phyloP scores from a whole-genome alignment of 2,888 invertebrate genomes.

The Athrips mouffetella region DNA sequence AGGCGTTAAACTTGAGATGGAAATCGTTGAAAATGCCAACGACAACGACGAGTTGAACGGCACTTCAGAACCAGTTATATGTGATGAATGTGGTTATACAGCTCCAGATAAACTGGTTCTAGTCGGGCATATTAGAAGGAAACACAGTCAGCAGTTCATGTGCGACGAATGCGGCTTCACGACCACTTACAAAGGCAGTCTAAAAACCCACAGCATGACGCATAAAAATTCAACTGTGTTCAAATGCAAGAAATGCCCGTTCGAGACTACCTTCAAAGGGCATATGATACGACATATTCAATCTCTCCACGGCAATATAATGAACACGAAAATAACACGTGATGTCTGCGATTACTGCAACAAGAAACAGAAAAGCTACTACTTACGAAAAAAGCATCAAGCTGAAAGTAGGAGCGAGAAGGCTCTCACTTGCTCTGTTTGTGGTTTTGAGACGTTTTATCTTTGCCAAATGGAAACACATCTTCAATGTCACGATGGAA shows the following conservation, averaged over 20 bases:
- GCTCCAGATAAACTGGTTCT: background rate
- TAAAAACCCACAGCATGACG: constrained; percentile 2
- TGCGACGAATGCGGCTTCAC: background rate
- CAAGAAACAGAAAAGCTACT: background rate
- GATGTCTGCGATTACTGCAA: constrained; percentile 1
- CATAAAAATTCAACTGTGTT: background rate
- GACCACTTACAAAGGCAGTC: background rate
- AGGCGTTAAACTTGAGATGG: background rate
- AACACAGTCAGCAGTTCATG: background rate
- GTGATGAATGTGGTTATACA: background rate
- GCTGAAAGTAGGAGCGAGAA: background rate
- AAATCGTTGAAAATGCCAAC: no score
- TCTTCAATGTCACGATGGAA: background rate
- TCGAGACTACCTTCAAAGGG: constrained; percentile 2
- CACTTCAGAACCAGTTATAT: background rate
- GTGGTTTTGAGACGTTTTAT: background rate
- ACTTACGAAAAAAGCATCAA: background rate
- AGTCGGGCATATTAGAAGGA: background rate
- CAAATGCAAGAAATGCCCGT: constrained; percentile 7
- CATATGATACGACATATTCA: background rate
- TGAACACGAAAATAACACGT: background rate
- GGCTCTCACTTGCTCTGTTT: background rate
- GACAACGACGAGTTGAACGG: background rate
- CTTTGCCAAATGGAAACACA: background rate
- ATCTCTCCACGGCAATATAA: background rate